Base-by-base conservation (phyloP, 2,888 invertebrate species). In the Synanthedon vespiformis region DNA sequence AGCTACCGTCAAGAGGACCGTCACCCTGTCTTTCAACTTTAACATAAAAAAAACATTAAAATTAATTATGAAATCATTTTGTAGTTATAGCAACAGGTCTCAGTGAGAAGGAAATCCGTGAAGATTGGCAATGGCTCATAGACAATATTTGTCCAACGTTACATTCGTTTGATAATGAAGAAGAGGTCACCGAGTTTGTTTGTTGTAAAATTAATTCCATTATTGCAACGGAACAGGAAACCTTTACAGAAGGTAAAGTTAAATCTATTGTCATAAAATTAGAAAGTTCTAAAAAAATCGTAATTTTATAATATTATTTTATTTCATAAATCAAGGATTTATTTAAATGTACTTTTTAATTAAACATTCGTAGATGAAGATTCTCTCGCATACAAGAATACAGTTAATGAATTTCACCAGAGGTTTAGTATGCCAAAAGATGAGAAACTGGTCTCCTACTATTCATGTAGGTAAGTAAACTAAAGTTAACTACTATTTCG, bases 141-240 rank as follows among this genome's bases (percentile, higher is more conserved):
- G 89, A 91, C 52, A 94, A 98, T 89, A 89, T 99, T 2, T 91
- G 95, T 68, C 92, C 92, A 54, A 96, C 95, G 3, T 85, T 98
- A 47, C 93, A 94, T 77, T 93, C 95, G 49, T 97, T 99, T 89
- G 98, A 98, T 63, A 93, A 89, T 47, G 97, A 97, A 71, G 96
- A 96, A 61, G 98, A 99, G 80, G 91, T 96, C 6, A 96, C 96
- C 12, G 95, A 96, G 62, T 99, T 97, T 90, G 97, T 99, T 0
- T 92, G 92, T 62, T 97, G 97, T 72, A 99, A 99, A 90, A 95
- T 99, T 59, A 95, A 97, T 75, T 97, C 97, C n/a, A 89, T 99
- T 52, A 92, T 96, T 62, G 95, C 95, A 14, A 95, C 93, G 22
- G 91, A 89, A 58, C 91, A 92, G 59, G 91, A 91, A 54, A 89